phyloP scores from a whole-genome alignment of 1,140 invertebrate species.

The Heliothis virescens region DNA sequence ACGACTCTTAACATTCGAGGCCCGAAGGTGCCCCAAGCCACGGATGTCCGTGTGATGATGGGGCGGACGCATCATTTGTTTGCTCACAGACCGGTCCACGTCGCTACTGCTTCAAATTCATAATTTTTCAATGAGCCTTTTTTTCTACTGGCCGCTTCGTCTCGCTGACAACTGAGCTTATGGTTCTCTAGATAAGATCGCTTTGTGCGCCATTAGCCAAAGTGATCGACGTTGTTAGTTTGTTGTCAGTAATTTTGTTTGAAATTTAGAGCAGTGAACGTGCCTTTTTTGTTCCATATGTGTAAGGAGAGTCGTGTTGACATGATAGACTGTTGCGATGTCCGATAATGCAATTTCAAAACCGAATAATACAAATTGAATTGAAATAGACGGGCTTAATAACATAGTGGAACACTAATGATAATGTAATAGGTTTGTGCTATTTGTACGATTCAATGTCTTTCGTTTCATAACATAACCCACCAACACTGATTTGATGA shows the following conservation, averaged over 20 bases:
- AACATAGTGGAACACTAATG: conserved; percentile 38
- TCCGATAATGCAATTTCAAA: conserved; percentile 44
- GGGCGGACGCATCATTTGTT: conserved; percentile 64
- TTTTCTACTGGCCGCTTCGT: conserved; percentile 55
- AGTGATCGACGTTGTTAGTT: conserved; percentile 83
- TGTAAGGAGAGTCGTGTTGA: conserved; percentile 65
- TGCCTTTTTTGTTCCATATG: conserved; percentile 61
- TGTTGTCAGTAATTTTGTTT: conserved; percentile 85
- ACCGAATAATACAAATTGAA: conserved; percentile 39
- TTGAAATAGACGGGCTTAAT: conserved; percentile 33
- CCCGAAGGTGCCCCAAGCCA: conserved; percentile 51
- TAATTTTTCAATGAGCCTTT: conserved; percentile 77
- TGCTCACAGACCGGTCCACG: conserved; percentile 61
- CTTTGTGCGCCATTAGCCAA: conserved; percentile 80
- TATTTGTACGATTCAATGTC: conserved; percentile 32
- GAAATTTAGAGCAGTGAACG: conserved; percentile 72
- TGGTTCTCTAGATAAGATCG: conserved; percentile 77
- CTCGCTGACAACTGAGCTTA: conserved; percentile 80
- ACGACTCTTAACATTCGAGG: conserved; percentile 44
- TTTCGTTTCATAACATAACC: conserved; percentile 27
- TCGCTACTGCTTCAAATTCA: conserved; percentile 75
- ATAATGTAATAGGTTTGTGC: conserved; percentile 44
- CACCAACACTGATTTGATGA: conserved; percentile 8
- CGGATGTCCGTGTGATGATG: conserved; percentile 62
- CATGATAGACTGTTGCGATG: conserved; percentile 61